Conservation (phyloP, 2,797 vertebrate species). For the Neosalanx taihuensis region DNA sequence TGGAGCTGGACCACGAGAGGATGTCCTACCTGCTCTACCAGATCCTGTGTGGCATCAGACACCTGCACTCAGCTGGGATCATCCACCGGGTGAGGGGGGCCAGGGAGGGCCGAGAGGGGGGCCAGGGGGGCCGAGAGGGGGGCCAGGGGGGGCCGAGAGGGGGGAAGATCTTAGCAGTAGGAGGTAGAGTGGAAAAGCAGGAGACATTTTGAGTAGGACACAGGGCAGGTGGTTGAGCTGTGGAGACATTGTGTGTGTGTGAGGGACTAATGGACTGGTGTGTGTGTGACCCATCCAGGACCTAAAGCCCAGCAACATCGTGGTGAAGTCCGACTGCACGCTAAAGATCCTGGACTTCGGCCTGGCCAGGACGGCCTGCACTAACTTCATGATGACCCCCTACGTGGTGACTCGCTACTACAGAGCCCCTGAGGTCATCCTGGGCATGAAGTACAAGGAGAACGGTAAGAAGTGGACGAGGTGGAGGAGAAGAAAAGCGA, state of each 20-base stretch:
- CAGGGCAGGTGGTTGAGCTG: no score
- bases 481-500: not conserved
- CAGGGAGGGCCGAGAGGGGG: no score
- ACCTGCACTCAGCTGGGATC: slow-evolving; percentile 95
- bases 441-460: slow-evolving; percentile 98
- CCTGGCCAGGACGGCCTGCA: slow-evolving; percentile 92
- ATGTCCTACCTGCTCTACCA: slow-evolving; percentile 98
- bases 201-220: no score
- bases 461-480: slow-evolving; percentile 78
- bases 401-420: slow-evolving; percentile 97
- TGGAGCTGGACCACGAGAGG: slow-evolving; percentile 97
- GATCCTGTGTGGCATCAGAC: slow-evolving; percentile 96
- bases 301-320: slow-evolving; percentile 97
- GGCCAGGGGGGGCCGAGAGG: no score
- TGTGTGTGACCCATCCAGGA: slow-evolving; percentile 69
- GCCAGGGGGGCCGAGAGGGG: no score
- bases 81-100: slow-evolving; percentile 87
- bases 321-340: slow-evolving; percentile 95
- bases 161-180: no score
- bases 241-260: no score
- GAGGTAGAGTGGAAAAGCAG: no score
- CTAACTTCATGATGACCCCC: slow-evolving; percentile 99
- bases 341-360: slow-evolving; percentile 98
- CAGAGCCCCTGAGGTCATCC: slow-evolving; percentile 93
- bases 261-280: no score